Base-by-base conservation (phyloP, 2,797 vertebrate genomes). In the Acrossocheilus wenchowensis region DNA sequence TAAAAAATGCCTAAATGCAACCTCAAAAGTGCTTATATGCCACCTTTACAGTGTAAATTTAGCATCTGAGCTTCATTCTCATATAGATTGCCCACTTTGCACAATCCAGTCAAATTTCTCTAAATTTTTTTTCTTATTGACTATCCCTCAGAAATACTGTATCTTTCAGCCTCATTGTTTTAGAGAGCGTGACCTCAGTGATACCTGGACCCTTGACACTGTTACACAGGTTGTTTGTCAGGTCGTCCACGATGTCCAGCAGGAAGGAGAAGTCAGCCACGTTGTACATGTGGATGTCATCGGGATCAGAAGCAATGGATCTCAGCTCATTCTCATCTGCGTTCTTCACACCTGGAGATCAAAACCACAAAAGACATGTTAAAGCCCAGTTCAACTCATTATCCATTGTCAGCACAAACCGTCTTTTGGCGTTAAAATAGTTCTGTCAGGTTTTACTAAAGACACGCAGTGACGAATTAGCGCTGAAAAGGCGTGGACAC, bases 181-280 rank as follows among this genome's bases (percentile, higher is more conserved):
- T 15, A 64, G 12, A 30, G 26, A 64, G 60, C 5, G 60, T 71
- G n/a, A 17, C 41, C 23, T 15, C 34, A 50, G 23, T 79, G 43
- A 64, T 93, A 99, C 98, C 97, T 96, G 96, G 94, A 69, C 98
- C 98, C 91, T 98, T 99, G 86, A 99, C 98, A 48, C 98, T 99
- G 92, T 99, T 98, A 90, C 98, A 99, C 81, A 99, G 95, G 93
- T 99, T 99, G 0, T 92, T 94, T 36, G 97, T 97, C 10, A 99
- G 95, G 23, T 94, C 94, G 66, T 98, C 97, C 85, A 99, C 98
- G 3, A 99, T 99, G 83, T 93, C 96, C 91, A 96, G 90, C 84
- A 99, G 94, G 85, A 97, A 97, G 64, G 96, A 97, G 94, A 99
- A 99, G 92, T 99, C 98, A 8, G 96, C 96, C 89, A 99, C 98